Conservation (phyloP, 2,113 vertebrate species). For the Caranx ignobilis region DNA sequence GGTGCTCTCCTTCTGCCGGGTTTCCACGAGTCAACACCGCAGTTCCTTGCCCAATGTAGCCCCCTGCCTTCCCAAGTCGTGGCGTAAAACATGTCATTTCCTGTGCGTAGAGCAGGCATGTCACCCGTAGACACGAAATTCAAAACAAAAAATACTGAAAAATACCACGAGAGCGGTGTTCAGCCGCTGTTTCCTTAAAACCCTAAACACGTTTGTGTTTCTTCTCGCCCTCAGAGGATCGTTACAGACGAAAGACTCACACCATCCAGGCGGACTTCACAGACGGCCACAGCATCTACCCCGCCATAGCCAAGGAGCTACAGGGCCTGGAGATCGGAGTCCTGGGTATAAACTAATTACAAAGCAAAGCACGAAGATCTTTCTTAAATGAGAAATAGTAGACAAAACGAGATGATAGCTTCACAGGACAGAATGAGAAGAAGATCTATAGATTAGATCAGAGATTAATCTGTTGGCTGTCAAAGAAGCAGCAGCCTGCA, state of each 20-base stretch:
- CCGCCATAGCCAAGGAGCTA: slow-evolving; percentile 71
- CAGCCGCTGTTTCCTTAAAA: background rate
- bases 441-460: background rate
- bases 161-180: too few relatives aligned
- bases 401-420: too few relatives aligned
- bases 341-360: slow-evolving; percentile 75
- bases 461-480: background rate
- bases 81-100: too few relatives aligned
- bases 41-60: too few relatives aligned
- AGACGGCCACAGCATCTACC: slow-evolving; percentile 78
- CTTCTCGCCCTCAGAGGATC: slow-evolving; percentile 70
- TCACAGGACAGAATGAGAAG: background rate
- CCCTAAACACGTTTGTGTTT: background rate
- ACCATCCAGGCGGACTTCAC: slow-evolving; percentile 85
- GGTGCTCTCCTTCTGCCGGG: too few relatives aligned
- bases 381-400: background rate
- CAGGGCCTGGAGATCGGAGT: slow-evolving; percentile 84
- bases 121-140: too few relatives aligned
- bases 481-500: too few relatives aligned
- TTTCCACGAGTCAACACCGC: too few relatives aligned
- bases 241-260: slow-evolving; percentile 72
- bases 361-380: background rate
- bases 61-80: too few relatives aligned
- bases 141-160: too few relatives aligned
- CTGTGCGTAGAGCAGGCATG: too few relatives aligned